A percentile compares a stretch with the other conserved stretches of the same genome.
Conservation (phyloP, 2,888 invertebrate species). For the Resseliella maxima region DNA sequence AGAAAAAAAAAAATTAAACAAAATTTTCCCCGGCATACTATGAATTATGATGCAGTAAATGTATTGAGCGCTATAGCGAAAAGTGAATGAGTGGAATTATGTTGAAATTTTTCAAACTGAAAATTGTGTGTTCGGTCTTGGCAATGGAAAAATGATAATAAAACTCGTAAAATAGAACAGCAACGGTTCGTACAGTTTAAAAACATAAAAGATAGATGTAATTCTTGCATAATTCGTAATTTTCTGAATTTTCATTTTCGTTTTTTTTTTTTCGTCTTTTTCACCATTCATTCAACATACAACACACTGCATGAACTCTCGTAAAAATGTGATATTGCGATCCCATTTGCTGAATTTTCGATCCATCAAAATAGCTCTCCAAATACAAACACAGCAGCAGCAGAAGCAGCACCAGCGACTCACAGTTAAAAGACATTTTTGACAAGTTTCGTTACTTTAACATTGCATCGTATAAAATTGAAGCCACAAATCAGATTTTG, state of each 20-base stretch:
- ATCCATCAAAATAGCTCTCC: neutral
- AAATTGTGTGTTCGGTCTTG: neutral
- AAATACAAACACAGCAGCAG: neutral
- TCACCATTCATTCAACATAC: neutral
- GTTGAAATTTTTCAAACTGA: neutral
- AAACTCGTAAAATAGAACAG: slow-evolving; percentile 38
- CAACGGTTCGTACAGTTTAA: neutral
- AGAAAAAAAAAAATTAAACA: neutral
- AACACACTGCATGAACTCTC: neutral
- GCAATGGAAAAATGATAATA: slow-evolving; percentile 1
- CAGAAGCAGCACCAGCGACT: neutral
- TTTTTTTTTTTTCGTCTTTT: neutral
- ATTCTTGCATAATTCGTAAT: slow-evolving; percentile 8
- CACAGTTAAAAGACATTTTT: neutral
- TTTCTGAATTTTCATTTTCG: neutral
- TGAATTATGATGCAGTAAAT: slow-evolving; percentile 49
- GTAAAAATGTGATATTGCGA: neutral
- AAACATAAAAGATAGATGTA: slow-evolving; percentile 28
- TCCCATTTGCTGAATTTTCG: neutral
- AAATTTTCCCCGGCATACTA: neutral
- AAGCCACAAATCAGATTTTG: slow-evolving; percentile 13
- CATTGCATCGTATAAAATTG: neutral
- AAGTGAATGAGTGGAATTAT: neutral
- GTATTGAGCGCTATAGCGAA: neutral
- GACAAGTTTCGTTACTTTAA: neutral